Evolutionary conservation across 2,888 invertebrate species (phyloP).

Genomic region (Micoletzkya japonica): DNA sequence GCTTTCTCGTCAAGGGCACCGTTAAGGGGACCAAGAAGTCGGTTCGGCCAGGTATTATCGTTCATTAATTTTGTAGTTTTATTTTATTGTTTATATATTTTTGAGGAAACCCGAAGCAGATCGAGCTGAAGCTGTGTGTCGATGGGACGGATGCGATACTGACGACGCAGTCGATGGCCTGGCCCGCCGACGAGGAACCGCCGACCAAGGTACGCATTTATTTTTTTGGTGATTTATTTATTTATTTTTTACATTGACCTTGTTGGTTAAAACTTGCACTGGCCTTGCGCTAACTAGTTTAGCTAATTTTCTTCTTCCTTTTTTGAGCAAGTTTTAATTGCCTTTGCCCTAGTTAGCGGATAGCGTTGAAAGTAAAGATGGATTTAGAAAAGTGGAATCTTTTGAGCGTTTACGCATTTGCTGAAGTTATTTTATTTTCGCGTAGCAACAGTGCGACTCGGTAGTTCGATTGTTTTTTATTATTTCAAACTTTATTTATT

Average conservation of each 20-base stretch:
- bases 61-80: neutral
- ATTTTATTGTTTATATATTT: neutral
- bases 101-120: neutral
- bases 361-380: too few relatives aligned
- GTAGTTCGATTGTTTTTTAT: too few relatives aligned
- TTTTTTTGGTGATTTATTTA: too few relatives aligned
- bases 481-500: too few relatives aligned
- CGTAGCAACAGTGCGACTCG: too few relatives aligned
- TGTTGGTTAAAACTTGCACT: too few relatives aligned
- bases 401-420: neutral
- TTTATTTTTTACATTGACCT: too few relatives aligned
- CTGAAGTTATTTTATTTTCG: neutral
- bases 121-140: slow-evolving; percentile 10
- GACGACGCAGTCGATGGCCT: neutral
- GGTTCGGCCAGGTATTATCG: neutral
- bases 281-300: too few relatives aligned
- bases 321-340: neutral
- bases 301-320: neutral
- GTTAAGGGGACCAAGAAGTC: slow-evolving; percentile 1
- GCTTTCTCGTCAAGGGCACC: slow-evolving; percentile 1
- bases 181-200: slow-evolving; percentile 17
- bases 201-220: slow-evolving; percentile 17
- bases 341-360: neutral
- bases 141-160: slow-evolving; percentile 5
- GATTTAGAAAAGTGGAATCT: neutral